Evolutionary conservation across 2,797 vertebrate genomes (phyloP), one percentile per base, ranked within the genome.

Genomic region (Aviceda cuculoides): DNA sequence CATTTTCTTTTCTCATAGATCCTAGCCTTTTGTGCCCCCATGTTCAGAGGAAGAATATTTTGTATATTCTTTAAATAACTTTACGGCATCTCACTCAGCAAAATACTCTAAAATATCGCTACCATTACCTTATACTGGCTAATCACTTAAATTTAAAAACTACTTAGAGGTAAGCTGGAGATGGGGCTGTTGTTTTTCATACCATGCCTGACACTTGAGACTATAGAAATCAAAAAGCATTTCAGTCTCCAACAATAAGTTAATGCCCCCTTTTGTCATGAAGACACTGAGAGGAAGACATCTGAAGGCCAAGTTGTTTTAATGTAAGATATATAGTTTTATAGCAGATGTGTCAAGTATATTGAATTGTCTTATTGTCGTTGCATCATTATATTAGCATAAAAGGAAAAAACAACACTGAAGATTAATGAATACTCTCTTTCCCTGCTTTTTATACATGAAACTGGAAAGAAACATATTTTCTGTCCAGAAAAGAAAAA

Each of bases 151-250:
- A 87, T 79, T 67, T 49, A 44, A 28, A 72, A 72, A 24, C 18
- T 46, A 15, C 19, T 79, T 70, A 33, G 17, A 39, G 2, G 6
- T 52, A 62, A 75, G 2, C 11, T 63, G 15, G 15, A 77, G 3
- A n/a, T 16, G 1, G 4, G 5, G 2, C 13, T 78, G 33, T 14
- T 67, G 2, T 28, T 83, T 42, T 84, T 70, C 26, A 16, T 63
- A 70, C 33, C 8, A 40, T 47, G 13, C 4, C 10, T 50, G 75
- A 29, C 11, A 44, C 2, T 61, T 1, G 2, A 66, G 13, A 46
- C 3, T 66, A 33, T 2, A 46, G 13, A 20, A 84, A 72, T 55
- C 2, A 49, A 66, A 79, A 90, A 13, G 0, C 1, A 2, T 18
- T 56, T 81, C 22, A 22, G 33, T 83, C 13, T 59, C 14, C 56